phyloP scores from a whole-genome alignment of 2,797 vertebrate genomes.

The Sciurus carolinensis region DNA sequence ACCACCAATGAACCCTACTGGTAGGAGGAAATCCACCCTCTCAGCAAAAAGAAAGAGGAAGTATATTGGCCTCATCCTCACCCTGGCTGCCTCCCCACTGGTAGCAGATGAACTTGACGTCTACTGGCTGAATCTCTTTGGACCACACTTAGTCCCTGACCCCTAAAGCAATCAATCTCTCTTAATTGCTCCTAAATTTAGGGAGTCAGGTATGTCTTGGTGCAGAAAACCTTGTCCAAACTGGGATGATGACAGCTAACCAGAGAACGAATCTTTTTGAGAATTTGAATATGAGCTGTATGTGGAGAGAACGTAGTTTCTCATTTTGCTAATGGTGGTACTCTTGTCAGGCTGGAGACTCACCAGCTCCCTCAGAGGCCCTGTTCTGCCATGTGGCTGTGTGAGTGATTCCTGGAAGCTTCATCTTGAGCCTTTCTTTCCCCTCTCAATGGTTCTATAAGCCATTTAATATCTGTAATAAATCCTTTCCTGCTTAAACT shows the following conservation, averaged over 20 bases:
- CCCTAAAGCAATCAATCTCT: not conserved
- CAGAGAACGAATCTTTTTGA: not conserved
- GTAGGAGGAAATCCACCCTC: not conserved
- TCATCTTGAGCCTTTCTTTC: not conserved
- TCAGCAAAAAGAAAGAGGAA: not conserved
- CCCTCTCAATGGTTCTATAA: not conserved
- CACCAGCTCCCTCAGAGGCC: not conserved
- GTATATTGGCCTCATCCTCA: not conserved
- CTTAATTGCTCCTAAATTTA: not conserved
- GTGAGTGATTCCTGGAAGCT: not conserved
- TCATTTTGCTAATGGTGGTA: not conserved
- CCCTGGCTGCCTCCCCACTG: not conserved
- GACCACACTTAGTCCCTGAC: not conserved
- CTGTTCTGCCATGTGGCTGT: not conserved
- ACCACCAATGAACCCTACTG: not conserved
- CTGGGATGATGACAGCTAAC: not conserved
- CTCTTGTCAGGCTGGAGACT: not conserved
- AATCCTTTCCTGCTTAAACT: constrained; percentile 62
- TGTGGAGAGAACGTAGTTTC: not conserved
- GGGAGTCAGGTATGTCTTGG: not conserved
- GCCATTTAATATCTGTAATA: not conserved
- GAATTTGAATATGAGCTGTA: not conserved
- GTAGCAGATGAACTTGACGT: not conserved
- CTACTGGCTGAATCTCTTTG: not conserved
- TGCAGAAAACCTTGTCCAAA: not conserved